These are phyloP conservation scores for Sinohyriopsis cumingii DNA, from an alignment of 2,888 invertebrate species.

Conservation along the genomic window DNA sequence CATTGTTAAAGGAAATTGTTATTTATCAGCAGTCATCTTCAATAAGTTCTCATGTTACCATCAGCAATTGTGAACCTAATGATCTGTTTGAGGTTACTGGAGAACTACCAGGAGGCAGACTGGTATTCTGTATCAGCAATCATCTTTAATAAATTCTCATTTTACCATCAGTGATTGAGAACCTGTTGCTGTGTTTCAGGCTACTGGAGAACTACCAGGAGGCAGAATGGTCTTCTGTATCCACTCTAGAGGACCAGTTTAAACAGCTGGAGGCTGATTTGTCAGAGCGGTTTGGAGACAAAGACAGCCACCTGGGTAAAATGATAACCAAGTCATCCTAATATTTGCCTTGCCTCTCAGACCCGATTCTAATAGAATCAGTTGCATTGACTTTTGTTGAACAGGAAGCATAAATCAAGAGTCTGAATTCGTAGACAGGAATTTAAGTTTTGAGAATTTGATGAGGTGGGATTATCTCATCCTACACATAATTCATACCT, in stretches of 20 bases:
- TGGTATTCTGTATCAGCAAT: conserved; percentile 69
- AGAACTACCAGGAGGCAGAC: conserved; percentile 71
- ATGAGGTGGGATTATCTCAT: no score
- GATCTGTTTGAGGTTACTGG: conserved; percentile 57
- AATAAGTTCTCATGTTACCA: not conserved
- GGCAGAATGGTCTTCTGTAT: conserved; percentile 72
- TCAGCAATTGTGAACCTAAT: not conserved
- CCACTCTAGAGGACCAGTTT: conserved; percentile 72
- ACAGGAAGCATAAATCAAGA: no score
- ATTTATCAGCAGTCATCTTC: not conserved
- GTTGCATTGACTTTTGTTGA: no score
- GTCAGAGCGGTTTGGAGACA: conserved; percentile 77
- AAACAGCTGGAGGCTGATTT: conserved; percentile 82
- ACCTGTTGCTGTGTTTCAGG: conserved; percentile 40
- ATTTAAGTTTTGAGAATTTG: no score
- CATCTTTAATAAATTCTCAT: not conserved
- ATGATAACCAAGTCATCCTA: no score
- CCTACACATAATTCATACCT: no score
- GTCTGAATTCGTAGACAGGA: no score
- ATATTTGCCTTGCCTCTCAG: no score
- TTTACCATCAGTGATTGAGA: not conserved
- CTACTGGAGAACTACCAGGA: conserved; percentile 70
- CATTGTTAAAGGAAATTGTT: no score
- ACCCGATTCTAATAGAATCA: no score
- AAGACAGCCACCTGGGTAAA: conserved; percentile 6